Conservation (phyloP, 2,888 invertebrate species). For the Temnothorax ravouxi region DNA sequence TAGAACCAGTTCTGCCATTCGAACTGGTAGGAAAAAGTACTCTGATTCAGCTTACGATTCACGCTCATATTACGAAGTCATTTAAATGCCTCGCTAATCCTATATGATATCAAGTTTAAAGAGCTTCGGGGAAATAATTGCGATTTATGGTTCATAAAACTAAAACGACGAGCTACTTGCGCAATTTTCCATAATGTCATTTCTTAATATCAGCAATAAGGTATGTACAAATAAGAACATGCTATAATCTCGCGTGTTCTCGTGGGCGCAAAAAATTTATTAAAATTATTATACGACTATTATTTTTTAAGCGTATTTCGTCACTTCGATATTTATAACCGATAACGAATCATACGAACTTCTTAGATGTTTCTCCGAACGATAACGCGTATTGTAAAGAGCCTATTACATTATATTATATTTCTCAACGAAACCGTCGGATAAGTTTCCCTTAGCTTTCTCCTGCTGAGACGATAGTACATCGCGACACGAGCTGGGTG, state of each 20-base stretch:
- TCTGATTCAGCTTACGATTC: slow-evolving; percentile 24
- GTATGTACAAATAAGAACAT: neutral
- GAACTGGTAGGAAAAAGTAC: neutral
- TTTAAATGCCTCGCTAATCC: slow-evolving; percentile 15
- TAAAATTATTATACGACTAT: neutral
- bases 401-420: neutral
- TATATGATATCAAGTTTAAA: slow-evolving; percentile 25
- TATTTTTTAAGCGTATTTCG: neutral
- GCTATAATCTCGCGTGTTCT: neutral
- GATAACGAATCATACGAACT: neutral
- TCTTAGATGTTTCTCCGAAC: slow-evolving; percentile 16
- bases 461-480: slow-evolving; percentile 44
- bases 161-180: neutral
- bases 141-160: neutral
- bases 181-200: neutral
- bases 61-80: slow-evolving; percentile 4
- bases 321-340: slow-evolving; percentile 4
- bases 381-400: neutral
- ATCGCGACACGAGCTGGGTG: slow-evolving; percentile 39
- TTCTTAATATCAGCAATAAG: neutral
- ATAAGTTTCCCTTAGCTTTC: slow-evolving; percentile 47
- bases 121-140: slow-evolving; percentile 21
- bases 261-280: neutral
- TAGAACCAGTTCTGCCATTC: slow-evolving; percentile 18
- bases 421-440: slow-evolving; percentile 18